phyloP scores from a whole-genome alignment of 2,113 vertebrate species.

The Arenaria interpres region DNA sequence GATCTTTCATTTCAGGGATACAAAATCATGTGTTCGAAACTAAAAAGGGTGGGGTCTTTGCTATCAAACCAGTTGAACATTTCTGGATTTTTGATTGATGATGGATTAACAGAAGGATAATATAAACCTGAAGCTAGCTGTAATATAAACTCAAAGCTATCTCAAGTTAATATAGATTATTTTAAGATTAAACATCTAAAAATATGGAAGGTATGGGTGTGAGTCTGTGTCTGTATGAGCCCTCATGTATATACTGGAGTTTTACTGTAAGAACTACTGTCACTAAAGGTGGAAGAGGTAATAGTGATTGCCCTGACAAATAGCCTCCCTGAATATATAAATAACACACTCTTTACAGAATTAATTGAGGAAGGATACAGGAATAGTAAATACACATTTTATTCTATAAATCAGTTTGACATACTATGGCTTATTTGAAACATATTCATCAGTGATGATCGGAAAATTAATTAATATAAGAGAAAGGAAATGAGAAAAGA shows the following conservation, averaged over 20 bases:
- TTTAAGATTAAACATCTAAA: neutral
- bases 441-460: slow-evolving; percentile 34
- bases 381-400: slow-evolving; percentile 59
- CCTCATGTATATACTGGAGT: neutral
- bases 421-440: slow-evolving; percentile 39
- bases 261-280: neutral
- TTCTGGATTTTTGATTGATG: neutral
- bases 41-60: fast-evolving
- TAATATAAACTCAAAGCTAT: neutral
- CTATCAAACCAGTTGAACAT: neutral
- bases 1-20: neutral
- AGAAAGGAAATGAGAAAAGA: slow-evolving; percentile 28
- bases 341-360: slow-evolving; percentile 49
- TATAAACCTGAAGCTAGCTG: neutral
- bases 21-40: neutral
- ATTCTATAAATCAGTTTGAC: slow-evolving; percentile 67
- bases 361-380: slow-evolving; percentile 56
- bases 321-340: slow-evolving; percentile 29
- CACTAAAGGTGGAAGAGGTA: neutral
- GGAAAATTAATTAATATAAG: slow-evolving; percentile 55
- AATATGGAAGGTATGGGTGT: neutral
- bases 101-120: neutral
- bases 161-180: neutral
- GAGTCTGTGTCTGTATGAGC: neutral
- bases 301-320: slow-evolving; percentile 18